Base-by-base conservation (phyloP, 2,888 invertebrate genomes). In the Agrypnus murinus region DNA sequence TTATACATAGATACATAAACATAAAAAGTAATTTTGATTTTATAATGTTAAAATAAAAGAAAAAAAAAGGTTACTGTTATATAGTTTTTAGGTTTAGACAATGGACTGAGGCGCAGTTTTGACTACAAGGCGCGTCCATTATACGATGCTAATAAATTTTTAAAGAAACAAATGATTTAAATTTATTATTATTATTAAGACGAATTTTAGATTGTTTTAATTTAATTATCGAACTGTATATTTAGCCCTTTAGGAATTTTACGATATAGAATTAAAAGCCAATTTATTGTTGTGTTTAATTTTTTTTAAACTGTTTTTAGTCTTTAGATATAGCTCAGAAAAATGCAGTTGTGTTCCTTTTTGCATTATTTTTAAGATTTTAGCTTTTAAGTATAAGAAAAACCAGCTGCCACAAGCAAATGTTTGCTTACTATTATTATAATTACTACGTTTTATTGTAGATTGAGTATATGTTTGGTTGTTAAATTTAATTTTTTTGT, bases 31-130 rank as follows among this genome's bases (percentile, higher is more conserved):
- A 34, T 46, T 65, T 48, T 48, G 58, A 62, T 55, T 25, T 59
- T 62, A 34, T 66, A 62, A 62, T 48, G 57, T 65, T 71, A 63
- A 63, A n/a, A 9, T 14, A 4, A 15, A 59, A 63, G 5, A 25
- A 25, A 25, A 25, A 25, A 60, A 67, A 65, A 53, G 72, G 75
- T 76, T 74, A 76, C 70, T 76, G 76, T 76, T 76, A 75, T 71
- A 71, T 76, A 76, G 76, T 75, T 69, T 64, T 69, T 76, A 76
- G 74, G 75, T 45, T 73, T 65, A 63, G 38, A 55, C 25, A 46
- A 45, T 63, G 71, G 74, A 69, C 66, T 32, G 38, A 48, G 40
- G 58, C 74, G 75, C 74, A 69, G 69, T 70, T 75, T 74, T 71
- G 63, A 74, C 59, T 72, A 75, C 48, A 17, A 48, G 64, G 76